Conservation (phyloP, 2,888 invertebrate genomes). For the Clepsis dumicolana region DNA sequence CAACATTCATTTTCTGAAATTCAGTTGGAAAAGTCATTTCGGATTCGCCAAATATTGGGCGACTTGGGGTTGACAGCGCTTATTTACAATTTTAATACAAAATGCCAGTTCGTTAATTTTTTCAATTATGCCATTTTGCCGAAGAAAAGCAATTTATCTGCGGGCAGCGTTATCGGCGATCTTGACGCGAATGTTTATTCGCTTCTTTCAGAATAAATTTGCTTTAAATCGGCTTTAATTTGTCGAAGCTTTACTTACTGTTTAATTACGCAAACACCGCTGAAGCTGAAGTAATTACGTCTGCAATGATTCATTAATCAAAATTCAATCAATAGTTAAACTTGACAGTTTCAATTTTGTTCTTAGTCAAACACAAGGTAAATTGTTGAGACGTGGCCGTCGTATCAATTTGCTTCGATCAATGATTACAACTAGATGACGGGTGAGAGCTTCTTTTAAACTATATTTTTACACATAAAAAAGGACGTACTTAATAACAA, state of each 20-base stretch:
- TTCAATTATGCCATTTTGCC: constrained; percentile 27
- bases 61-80: not conserved
- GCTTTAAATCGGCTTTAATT: constrained; percentile 32
- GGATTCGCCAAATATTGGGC: constrained; percentile 10
- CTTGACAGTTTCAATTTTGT: not conserved
- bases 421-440: too few species aligned
- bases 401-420: too few species aligned
- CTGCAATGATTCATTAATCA: constrained; percentile 22
- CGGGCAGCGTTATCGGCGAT: constrained; percentile 29
- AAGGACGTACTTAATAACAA: too few species aligned
- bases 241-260: constrained; percentile 33
- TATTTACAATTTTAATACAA: constrained; percentile 16
- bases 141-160: constrained; percentile 41
- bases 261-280: constrained; percentile 37
- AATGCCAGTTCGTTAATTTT: constrained; percentile 24
- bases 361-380: not conserved
- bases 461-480: not conserved
- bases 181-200: constrained; percentile 34
- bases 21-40: not conserved
- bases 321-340: constrained; percentile 17
- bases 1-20: not conserved
- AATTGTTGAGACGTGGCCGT: not conserved
- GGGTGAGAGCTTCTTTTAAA: too few species aligned
- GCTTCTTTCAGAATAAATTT: constrained; percentile 36
- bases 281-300: constrained; percentile 34